Evolutionary conservation across 2,113 vertebrate genomes (phyloP).

Genomic region (Phylloscopus trochiloides): DNA sequence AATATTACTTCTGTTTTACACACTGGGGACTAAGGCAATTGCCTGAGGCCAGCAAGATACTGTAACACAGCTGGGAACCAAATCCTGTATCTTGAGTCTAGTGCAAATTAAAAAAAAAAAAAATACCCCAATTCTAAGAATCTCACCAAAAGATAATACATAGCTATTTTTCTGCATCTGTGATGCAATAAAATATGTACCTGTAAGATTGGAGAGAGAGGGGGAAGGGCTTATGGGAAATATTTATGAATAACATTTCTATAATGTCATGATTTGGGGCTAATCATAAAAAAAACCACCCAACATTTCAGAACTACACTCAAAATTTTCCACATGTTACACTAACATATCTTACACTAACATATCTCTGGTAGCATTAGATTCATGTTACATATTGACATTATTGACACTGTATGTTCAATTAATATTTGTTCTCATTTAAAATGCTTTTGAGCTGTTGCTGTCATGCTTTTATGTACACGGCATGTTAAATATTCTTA

Average conservation of each 20-base stretch:
- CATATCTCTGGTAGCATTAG: not conserved
- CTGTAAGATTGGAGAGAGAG: not conserved
- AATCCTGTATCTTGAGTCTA: not conserved
- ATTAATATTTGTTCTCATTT: not conserved
- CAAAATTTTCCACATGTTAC: not conserved
- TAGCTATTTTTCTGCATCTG: not conserved
- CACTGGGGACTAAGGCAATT: not conserved
- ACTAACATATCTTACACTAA: not conserved
- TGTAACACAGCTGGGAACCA: not conserved
- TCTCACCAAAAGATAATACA: not conserved
- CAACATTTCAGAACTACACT: not conserved
- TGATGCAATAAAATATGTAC: not conserved
- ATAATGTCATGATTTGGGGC: not conserved
- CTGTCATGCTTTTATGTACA: not conserved
- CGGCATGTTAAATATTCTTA: not conserved
- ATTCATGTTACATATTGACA: not conserved
- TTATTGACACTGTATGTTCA: not conserved
- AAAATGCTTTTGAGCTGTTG: not conserved
- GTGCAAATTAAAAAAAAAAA: not conserved
- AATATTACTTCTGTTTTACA: conserved; percentile 13
- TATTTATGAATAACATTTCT: not conserved
- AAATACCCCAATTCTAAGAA: not conserved
- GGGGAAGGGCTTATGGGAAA: not conserved
- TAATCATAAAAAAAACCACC: not conserved
- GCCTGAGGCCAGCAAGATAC: not conserved